Evolutionary conservation across 2,888 invertebrate genomes (phyloP), one percentile per base, ranked within the genome.

Genomic region (Micropterix aruncella): DNA sequence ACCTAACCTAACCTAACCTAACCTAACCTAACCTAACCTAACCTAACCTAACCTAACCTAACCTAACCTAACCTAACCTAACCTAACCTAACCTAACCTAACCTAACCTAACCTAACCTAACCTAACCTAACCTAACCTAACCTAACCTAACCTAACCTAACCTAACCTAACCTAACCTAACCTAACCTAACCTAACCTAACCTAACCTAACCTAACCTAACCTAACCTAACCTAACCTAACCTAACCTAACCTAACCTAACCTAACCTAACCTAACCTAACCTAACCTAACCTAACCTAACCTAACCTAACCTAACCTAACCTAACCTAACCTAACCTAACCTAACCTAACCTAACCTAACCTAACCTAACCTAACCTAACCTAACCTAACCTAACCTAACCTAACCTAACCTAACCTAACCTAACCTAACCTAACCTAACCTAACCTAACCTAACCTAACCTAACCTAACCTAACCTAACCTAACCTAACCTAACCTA

Each of bases 331-430:
- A 44, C 44, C 44, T 44, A 44, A 44, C 40, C 44, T 40, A 44
- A 44, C 44, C 44, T 44, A 44, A 44, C 44, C 44, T 44, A 44
- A 44, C 12, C 42, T 40, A 44, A 40, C 44, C 44, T 42, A 41
- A 41, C 44, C 48, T 44, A 43, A 19, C 41, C 19, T 19, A 41
- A 18, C 41, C 19, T 45, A 45, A n/a, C 44, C 47, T 44, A 47
- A 47, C 47, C 47, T 47, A 46, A 46, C 47, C 47, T 47, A 46
- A 46, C 47, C 49, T 47, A 49, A 47, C 49, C 49, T 49, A 49
- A 47, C 49, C 49, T 47, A 49, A 49, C 49, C 47, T 46, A 49
- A 47, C 47, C 49, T 49, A 49, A 47, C 47, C 49, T 49, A 47
- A 47, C 49, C 49, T 47, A 49, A 47, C 47, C 46, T 46, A 46